A percentile compares a stretch with the other conserved stretches of the same genome.
Conservation (phyloP, 2,113 vertebrate species). For the Chascanopsetta lugubris region DNA sequence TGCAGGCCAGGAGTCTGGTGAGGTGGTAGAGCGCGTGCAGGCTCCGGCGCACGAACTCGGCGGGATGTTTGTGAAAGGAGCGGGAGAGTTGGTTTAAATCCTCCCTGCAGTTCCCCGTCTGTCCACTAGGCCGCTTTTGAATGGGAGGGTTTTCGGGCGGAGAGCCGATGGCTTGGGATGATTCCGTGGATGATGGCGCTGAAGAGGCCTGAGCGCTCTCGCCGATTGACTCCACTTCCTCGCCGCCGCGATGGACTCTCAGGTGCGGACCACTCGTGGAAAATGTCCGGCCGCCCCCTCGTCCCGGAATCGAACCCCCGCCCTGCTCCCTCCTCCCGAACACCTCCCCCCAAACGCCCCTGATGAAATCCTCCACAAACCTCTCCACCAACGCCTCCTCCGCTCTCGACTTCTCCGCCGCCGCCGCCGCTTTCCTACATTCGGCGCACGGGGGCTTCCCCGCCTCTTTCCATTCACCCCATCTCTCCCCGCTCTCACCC, state of each 20-base stretch:
- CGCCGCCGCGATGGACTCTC: slow-evolving; percentile 12
- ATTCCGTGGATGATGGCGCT: neutral
- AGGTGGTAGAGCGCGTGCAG: slow-evolving; percentile 75
- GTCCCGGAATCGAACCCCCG: neutral
- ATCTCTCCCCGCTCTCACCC: slow-evolving; percentile 60
- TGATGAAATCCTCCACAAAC: slow-evolving; percentile 60
- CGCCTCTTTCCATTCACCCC: slow-evolving; percentile 45
- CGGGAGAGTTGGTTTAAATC: neutral
- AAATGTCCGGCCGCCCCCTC: slow-evolving; percentile 2
- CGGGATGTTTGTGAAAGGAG: slow-evolving; percentile 11
- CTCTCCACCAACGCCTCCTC: slow-evolving; percentile 48
- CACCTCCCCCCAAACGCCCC: slow-evolving; percentile 55
- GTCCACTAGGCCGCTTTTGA: slow-evolving; percentile 24
- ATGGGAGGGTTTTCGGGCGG: slow-evolving; percentile 5
- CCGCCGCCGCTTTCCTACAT: slow-evolving; percentile 43
- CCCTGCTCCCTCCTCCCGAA: slow-evolving; percentile 19
- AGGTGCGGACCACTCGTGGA: slow-evolving; percentile 14
- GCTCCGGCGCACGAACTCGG: slow-evolving; percentile 55
- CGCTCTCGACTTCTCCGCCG: slow-evolving; percentile 48
- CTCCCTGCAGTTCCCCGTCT: slow-evolving; percentile 21
- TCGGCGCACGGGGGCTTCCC: slow-evolving; percentile 55
- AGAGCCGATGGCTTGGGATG: slow-evolving; percentile 8
- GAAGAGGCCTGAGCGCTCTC: slow-evolving; percentile 24
- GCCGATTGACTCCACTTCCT: neutral
- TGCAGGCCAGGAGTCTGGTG: slow-evolving; percentile 80